Conservation (phyloP, 2,888 invertebrate genomes). For the Leptinotarsa rubiginosa region DNA sequence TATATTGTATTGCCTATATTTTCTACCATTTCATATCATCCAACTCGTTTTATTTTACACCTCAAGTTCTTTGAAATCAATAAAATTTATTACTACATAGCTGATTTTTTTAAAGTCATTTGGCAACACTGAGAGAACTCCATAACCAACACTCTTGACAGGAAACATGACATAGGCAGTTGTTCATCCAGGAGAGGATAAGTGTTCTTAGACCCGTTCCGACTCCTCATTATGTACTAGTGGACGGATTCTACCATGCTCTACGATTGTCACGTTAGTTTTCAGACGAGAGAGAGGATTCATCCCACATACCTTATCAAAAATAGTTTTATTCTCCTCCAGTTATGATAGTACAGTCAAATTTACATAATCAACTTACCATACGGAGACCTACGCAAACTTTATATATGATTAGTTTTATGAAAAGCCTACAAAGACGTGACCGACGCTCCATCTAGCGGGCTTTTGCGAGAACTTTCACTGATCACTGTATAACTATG, state of each 20-base stretch:
- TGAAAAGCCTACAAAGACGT: constrained; percentile 45
- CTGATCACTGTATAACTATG: constrained; percentile 36
- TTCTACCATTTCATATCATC: too few relatives aligned
- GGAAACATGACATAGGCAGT: not conserved
- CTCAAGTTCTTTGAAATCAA: too few relatives aligned
- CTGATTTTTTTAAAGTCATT: too few relatives aligned
- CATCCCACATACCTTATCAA: constrained; percentile 57
- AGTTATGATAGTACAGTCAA: constrained; percentile 47
- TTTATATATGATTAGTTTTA: constrained; percentile 38
- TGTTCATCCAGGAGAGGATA: not conserved
- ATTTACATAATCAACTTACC: constrained; percentile 54
- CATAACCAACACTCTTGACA: too few relatives aligned
- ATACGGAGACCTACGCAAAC: constrained; percentile 50
- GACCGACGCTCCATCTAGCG: constrained; percentile 33
- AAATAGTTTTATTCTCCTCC: constrained; percentile 54
- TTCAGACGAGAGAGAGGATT: constrained; percentile 56
- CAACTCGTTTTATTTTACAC: too few relatives aligned
- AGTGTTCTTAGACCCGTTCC: not conserved
- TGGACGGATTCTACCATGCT: not conserved
- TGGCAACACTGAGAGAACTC: too few relatives aligned
- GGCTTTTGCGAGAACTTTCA: constrained; percentile 32
- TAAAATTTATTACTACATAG: too few relatives aligned
- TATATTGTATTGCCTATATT: too few relatives aligned
- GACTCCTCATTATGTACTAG: not conserved
- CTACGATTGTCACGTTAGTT: constrained; percentile 1